Evolutionary conservation across 2,888 invertebrate species (phyloP).

Genomic region (Cataglyphis altisquamis): DNA sequence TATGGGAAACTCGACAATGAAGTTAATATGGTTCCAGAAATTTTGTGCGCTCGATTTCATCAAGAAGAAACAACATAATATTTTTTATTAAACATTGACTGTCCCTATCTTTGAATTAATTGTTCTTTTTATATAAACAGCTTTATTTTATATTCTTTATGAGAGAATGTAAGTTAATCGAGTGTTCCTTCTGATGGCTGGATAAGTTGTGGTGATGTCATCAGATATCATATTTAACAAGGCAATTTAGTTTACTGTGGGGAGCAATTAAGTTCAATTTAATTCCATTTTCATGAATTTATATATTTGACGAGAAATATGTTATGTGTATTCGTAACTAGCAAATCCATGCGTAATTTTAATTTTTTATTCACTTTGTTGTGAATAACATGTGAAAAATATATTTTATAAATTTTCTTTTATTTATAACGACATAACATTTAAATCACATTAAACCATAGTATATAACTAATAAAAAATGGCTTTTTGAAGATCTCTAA

Average conservation of each 20-base stretch:
- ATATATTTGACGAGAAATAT: neutral
- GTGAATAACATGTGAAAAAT: neutral
- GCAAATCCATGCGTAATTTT: neutral
- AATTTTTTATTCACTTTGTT: neutral
- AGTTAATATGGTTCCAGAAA: slow-evolving; percentile 77
- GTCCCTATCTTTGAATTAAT: neutral
- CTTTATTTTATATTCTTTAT: neutral
- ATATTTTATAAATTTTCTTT: neutral
- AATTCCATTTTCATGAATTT: neutral
- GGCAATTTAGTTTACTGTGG: neutral
- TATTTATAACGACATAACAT: neutral
- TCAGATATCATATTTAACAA: neutral
- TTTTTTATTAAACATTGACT: neutral
- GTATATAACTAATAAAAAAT: slow-evolving; percentile 3
- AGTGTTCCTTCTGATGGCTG: neutral
- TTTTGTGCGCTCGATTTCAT: slow-evolving; percentile 70
- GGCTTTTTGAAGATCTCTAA: neutral
- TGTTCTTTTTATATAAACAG: neutral
- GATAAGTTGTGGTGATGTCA: neutral
- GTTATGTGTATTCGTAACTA: neutral
- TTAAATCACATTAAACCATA: neutral
- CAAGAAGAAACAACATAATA: slow-evolving; percentile 50
- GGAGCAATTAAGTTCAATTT: neutral
- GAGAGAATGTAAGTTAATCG: neutral
- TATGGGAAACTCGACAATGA: slow-evolving; percentile 70